Evolutionary conservation across 2,888 invertebrate genomes (phyloP), one percentile per base, ranked within the genome.

Genomic region (Agrochola lychnidis): DNA sequence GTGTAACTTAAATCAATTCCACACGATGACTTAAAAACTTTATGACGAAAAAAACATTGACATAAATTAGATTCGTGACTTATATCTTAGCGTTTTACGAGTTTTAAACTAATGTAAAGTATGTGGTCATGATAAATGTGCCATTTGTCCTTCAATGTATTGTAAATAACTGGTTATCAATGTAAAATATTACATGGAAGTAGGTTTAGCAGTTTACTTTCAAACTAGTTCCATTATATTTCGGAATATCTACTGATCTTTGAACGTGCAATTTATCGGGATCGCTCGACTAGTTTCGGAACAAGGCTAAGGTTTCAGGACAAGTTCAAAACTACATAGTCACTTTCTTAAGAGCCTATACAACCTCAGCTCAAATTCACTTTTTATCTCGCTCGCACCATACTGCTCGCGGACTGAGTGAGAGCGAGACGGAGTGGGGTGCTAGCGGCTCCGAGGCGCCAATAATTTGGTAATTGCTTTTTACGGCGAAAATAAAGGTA

Each of bases 41-140:
- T 70, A n/a, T 25, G 40, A 40, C 3, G 19, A 63, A 68, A 75
- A 51, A 42, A 70, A 4, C 72, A 77, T 81, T 75, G 71, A 76
- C 71, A 76, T 63, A 68, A 79, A 78, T 72, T 74, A 61, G 14
- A 48, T 66, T 83, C 83, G 83, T 87, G 87, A 87, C 79, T 76
- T 72, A 74, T 72, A 67, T 70, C 74, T 78, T 87, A 83, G 71
- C 69, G 56, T 76, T 73, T 77, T 71, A 82, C n/a, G 57, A 73
- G 30, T 83, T 81, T 70, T 61, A 72, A 76, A 63, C 36, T 25
- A 56, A 63, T 70, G 70, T 48, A 68, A 79, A 64, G 59, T 77
- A 70, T 67, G 16, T 19, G 42, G 57, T 74, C 73, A 53, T 81
- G 79, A 76, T 85, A 84, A 51, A 73, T 71, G 67, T 62, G 69